These are phyloP conservation scores for Busseola fusca DNA, from an alignment of 2,888 invertebrate genomes.

Conservation along the genomic window DNA sequence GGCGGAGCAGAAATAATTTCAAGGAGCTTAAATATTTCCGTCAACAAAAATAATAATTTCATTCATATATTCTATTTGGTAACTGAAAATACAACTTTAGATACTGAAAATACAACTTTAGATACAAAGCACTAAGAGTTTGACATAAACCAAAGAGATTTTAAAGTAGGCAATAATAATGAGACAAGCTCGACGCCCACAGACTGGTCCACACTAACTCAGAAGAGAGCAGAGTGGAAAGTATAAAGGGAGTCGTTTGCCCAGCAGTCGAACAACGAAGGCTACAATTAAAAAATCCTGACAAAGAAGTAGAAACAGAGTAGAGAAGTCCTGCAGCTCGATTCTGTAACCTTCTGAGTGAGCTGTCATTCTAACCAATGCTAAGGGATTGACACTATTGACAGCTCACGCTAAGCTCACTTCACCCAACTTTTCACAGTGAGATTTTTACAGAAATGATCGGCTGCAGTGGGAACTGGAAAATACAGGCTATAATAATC, in stretches of 20 bases:
- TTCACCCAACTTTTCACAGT: too few species aligned
- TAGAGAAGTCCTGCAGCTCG: background rate
- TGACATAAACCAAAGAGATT: background rate
- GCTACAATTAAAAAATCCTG: background rate
- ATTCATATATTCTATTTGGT: conserved; percentile 1
- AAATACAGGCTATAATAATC: background rate
- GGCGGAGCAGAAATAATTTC: conserved; percentile 9
- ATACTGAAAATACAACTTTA: background rate
- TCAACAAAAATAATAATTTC: conserved; percentile 9
- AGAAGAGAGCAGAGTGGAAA: background rate
- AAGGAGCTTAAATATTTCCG: conserved; percentile 6
- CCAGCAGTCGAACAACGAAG: background rate
- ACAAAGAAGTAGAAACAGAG: background rate
- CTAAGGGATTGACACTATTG: too few species aligned
- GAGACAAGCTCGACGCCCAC: background rate
- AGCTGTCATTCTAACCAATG: too few species aligned
- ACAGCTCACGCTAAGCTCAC: too few species aligned
- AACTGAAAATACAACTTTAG: background rate
- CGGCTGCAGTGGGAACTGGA: background rate
- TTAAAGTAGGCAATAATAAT: background rate
- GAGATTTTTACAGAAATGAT: too few species aligned
- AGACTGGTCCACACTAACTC: background rate
- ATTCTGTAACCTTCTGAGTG: too few species aligned
- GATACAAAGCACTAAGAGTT: background rate
- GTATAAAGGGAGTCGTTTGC: background rate